Conservation (phyloP, 2,888 invertebrate genomes). For the Lithophane ornitopus region DNA sequence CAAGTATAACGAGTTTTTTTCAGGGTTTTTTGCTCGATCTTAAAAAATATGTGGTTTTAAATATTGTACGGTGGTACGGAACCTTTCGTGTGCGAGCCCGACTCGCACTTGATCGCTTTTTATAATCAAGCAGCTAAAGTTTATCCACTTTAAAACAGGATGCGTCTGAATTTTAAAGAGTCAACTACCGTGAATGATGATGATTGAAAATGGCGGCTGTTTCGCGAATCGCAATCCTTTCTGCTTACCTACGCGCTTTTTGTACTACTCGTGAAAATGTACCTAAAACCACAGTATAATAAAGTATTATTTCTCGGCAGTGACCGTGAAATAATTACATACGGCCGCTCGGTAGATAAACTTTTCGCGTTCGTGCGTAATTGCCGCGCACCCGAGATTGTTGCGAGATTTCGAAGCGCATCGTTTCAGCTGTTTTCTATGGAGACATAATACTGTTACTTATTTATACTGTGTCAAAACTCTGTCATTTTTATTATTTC, state of each 20-base stretch:
- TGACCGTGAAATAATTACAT: too few relatives aligned
- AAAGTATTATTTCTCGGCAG: too few relatives aligned
- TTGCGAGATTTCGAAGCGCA: too few relatives aligned
- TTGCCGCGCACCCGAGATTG: too few relatives aligned
- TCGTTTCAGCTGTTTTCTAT: too few relatives aligned
- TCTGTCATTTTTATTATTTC: neutral
- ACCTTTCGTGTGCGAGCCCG: neutral
- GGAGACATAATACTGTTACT: too few relatives aligned
- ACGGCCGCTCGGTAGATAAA: too few relatives aligned
- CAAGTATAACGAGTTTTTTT: too few relatives aligned
- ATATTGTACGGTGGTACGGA: neutral
- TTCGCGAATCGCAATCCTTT: constrained; percentile 8
- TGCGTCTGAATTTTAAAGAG: constrained; percentile 14
- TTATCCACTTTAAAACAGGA: constrained; percentile 16
- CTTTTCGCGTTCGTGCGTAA: too few relatives aligned
- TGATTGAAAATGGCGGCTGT: constrained; percentile 34
- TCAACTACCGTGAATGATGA: constrained; percentile 31
- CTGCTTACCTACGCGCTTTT: constrained; percentile 3
- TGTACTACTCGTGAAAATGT: constrained; percentile 1
- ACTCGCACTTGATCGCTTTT: neutral
- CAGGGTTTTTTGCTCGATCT: neutral
- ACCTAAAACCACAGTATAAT: neutral
- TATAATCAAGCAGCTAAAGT: constrained; percentile 1
- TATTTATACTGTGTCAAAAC: neutral
- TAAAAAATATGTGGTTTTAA: neutral